Base-by-base conservation (phyloP, 2,888 invertebrate species). In the Ophioninae sp. region DNA sequence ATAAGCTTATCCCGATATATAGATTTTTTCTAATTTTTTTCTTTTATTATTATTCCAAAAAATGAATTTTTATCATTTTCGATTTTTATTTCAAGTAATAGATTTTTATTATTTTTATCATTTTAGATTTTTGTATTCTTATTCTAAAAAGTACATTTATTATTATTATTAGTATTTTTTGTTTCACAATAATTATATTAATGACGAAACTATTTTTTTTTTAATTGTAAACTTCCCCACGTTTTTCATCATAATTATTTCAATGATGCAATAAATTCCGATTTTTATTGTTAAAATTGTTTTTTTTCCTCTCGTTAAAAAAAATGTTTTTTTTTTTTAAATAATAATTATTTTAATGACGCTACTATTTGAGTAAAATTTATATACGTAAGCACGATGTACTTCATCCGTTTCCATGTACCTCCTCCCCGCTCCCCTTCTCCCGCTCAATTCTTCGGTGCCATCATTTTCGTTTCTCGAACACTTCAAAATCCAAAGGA, bases 311-410 rank as follows among this genome's bases (percentile, higher is more conserved):
- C 1, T 30, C 30, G 30, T 30, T 30, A 2, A 30, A 30, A 30
- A 30, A 30, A 30, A 3, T 30, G 3, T 30, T 30, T 1, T 30
- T 59, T 59, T 6, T 22, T 59, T 20, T 20, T 5, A 59, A 30
- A 59, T 59, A 59, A 59, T 59, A 59, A 59, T 22, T 22, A 23
- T 30, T 63, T 10, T 63, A 13, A 30, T 30, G 39, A 39, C 59
- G 41, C 41, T n/a, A 23, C 64, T 78, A 78, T 74, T 63, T 58
- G 64, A 58, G 64, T 78, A 30, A 63, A 63, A 74, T 82, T 74
- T 64, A 51, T 10, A 74, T 72, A 20, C 65, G 56, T 56, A 65
- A 51, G 22, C 65, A 30, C 30, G 30, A 30, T 30, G 30, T 30
- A 30, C 3, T 30, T 30, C 30, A 30, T 6, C 37, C 51, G 30